Percentiles rank a stretch among this genome's conserved stretches.
Evolutionary conservation across 2,797 vertebrate genomes (phyloP).

Genomic region (Tokudaia muenninki): DNA sequence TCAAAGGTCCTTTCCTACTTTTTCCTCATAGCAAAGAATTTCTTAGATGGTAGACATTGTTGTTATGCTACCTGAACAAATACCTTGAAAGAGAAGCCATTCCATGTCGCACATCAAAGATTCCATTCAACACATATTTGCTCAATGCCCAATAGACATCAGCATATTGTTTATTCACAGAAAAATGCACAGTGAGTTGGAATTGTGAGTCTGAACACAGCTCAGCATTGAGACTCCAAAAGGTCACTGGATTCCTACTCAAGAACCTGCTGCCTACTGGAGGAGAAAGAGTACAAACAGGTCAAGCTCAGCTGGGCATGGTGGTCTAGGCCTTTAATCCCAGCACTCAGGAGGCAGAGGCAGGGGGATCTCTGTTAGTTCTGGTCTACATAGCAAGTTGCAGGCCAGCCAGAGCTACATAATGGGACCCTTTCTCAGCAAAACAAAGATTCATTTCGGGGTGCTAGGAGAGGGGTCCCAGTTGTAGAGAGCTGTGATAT

Average conservation of each 20-base stretch:
- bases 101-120: constrained; percentile 51
- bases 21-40: constrained; percentile 32
- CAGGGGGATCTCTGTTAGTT: neutral
- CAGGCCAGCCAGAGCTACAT: neutral
- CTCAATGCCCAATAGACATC: constrained; percentile 41
- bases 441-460: neutral
- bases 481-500: constrained; percentile 26
- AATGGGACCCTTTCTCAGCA: neutral
- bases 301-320: neutral
- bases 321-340: neutral
- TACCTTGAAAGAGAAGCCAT: constrained; percentile 66
- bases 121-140: constrained; percentile 41
- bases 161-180: constrained; percentile 57
- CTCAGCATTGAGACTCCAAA: constrained; percentile 16
- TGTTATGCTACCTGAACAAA: constrained; percentile 55
- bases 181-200: neutral
- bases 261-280: neutral
- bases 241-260: neutral
- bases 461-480: neutral
- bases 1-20: neutral
- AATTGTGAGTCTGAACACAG: neutral
- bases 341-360: neutral
- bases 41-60: neutral
- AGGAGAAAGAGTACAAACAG: constrained; percentile 13
- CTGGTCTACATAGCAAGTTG: neutral